Evolutionary conservation across 2,797 vertebrate species (phyloP).

Genomic region (Neosilurus hyrtlii): DNA sequence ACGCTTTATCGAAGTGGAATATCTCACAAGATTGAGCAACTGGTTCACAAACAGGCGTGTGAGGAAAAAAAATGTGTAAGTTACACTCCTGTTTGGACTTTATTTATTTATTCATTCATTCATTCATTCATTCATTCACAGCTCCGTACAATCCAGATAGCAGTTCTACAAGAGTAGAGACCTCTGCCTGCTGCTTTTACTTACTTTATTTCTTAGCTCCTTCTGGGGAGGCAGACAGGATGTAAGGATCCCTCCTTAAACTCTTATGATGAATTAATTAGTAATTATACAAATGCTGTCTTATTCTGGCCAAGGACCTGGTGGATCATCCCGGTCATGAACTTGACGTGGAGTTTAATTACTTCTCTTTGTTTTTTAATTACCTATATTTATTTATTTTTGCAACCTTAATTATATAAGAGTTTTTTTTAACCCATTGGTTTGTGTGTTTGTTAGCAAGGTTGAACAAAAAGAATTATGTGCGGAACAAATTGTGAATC

Average conservation of each 20-base stretch:
- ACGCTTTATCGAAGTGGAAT: conserved; percentile 72
- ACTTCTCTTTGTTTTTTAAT: no score
- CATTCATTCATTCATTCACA: no score
- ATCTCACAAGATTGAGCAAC: conserved; percentile 60
- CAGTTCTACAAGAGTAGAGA: background rate
- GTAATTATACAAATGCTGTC: background rate
- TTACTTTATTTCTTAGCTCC: background rate
- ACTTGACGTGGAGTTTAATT: background rate
- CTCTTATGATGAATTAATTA: background rate
- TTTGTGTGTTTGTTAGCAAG: background rate
- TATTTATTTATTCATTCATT: background rate
- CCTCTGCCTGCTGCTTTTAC: background rate
- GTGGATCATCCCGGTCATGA: background rate
- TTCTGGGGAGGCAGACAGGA: background rate
- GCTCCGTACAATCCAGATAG: background rate
- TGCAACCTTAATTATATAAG: background rate
- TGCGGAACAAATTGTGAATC: no score
- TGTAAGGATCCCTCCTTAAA: background rate
- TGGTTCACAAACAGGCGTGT: conserved; percentile 43
- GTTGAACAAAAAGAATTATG: no score
- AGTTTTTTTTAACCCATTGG: background rate
- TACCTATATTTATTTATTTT: no score
- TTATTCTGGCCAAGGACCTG: background rate
- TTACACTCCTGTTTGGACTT: background rate
- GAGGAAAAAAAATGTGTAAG: conserved; percentile 70